Percentiles rank a stretch among this genome's conserved stretches.
These are phyloP conservation scores for Cataglyphis altisquamis DNA, from an alignment of 2,888 invertebrate species.

Conservation along the genomic window DNA sequence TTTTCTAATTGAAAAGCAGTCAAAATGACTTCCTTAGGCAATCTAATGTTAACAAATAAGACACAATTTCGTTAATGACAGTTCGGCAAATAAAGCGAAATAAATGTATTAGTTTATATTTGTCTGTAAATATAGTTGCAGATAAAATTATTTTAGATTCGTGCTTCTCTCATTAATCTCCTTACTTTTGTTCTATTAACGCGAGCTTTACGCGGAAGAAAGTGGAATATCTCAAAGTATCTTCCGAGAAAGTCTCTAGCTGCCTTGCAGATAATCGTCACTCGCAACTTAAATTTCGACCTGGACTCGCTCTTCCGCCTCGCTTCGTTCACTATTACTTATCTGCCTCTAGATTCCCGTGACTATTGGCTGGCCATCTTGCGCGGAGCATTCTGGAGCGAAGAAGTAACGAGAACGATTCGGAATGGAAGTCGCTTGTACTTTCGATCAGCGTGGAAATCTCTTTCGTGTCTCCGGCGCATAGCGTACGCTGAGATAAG, in stretches of 20 bases:
- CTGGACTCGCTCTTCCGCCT: conserved; percentile 1
- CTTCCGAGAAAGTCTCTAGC: conserved; percentile 6
- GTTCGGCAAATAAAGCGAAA: not conserved
- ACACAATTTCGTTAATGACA: not conserved
- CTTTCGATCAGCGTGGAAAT: conserved; percentile 58
- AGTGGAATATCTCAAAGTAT: conserved; percentile 50
- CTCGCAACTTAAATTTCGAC: conserved; percentile 43
- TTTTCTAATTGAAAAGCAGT: too few relatives aligned
- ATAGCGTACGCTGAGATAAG: conserved; percentile 54
- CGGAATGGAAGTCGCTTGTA: conserved; percentile 49
- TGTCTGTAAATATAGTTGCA: not conserved
- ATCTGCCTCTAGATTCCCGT: conserved; percentile 28
- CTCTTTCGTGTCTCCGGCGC: conserved; percentile 47
- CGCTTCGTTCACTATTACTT: conserved; percentile 29
- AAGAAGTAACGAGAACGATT: conserved; percentile 42
- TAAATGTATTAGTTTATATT: not conserved
- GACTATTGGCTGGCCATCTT: conserved; percentile 45
- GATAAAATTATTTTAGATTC: not conserved
- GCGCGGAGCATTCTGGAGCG: conserved; percentile 19
- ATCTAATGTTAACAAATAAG: not conserved
- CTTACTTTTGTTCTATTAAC: conserved; percentile 29
- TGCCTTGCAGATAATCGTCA: conserved; percentile 40
- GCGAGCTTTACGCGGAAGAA: conserved; percentile 9
- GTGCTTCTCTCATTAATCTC: conserved; percentile 46
- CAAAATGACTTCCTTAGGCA: too few relatives aligned